A percentile compares a stretch with the other conserved stretches of the same genome.
These are phyloP conservation scores for Phyllostomus hastatus DNA, from an alignment of 2,113 vertebrate species.

Conservation along the genomic window DNA sequence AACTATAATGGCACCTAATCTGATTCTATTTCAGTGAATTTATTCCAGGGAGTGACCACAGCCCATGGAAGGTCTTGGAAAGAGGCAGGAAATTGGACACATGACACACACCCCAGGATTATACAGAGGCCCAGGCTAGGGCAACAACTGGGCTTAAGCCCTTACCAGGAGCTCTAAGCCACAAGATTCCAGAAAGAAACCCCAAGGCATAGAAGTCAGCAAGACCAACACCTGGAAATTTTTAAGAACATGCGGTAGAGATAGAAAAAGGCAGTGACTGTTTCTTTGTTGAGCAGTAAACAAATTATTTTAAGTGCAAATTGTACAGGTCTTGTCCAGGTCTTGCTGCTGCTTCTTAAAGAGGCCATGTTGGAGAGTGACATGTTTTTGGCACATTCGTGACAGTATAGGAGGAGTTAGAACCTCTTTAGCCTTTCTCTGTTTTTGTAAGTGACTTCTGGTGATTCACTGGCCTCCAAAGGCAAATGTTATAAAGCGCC, in stretches of 20 bases:
- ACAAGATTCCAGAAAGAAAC: neutral
- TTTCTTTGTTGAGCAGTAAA: neutral
- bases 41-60: neutral
- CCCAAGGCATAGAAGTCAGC: neutral
- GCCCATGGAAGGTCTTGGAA: neutral
- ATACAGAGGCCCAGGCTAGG: neutral
- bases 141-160: neutral
- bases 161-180: neutral
- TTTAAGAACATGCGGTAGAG: neutral
- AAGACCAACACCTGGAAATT: neutral
- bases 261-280: neutral
- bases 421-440: neutral
- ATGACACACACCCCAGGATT: neutral
- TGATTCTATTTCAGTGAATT: neutral
- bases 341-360: neutral
- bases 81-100: neutral
- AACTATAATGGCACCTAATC: neutral
- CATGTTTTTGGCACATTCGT: neutral
- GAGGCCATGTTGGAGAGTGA: neutral
- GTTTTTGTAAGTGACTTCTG: neutral
- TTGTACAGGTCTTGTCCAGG: rapidly evolving
- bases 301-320: neutral
- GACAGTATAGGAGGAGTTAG: neutral
- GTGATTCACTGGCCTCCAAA: neutral
- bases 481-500: neutral